These are phyloP conservation scores for Heteronetta atricapilla DNA, from an alignment of 2,113 vertebrate genomes.

Conservation along the genomic window DNA sequence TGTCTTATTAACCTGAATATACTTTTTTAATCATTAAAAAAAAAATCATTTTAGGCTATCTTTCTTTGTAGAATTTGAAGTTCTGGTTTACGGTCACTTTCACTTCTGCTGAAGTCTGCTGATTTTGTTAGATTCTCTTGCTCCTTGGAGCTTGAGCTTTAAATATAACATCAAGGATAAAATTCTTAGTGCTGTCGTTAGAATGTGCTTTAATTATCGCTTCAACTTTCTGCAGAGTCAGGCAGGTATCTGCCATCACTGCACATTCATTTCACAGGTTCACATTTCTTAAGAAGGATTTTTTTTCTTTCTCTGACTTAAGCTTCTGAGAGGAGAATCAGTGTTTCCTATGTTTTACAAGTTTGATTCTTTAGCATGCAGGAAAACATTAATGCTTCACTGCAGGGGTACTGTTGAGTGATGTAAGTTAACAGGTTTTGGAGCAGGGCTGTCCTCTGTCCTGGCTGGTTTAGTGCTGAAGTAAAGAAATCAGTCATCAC, in stretches of 20 bases:
- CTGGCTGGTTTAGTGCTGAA: neutral
- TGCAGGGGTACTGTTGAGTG: accelerated
- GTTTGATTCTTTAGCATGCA: neutral
- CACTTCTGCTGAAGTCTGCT: conserved; percentile 20
- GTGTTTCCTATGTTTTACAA: neutral
- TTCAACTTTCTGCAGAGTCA: conserved; percentile 17
- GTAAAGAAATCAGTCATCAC: neutral
- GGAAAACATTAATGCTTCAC: neutral
- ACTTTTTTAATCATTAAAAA: neutral
- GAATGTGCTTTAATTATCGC: conserved; percentile 21
- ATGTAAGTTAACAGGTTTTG: neutral
- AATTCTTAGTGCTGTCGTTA: neutral
- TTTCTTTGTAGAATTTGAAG: neutral
- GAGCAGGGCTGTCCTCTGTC: neutral
- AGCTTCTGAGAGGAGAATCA: neutral
- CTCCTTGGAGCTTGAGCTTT: neutral
- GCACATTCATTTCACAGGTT: neutral
- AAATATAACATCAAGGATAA: conserved; percentile 24
- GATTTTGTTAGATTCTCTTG: neutral
- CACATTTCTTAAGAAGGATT: neutral
- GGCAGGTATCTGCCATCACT: neutral
- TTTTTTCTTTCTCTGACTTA: neutral
- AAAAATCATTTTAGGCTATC: neutral
- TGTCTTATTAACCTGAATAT: neutral
- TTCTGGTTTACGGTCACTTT: neutral